Base-by-base conservation (phyloP, 1,140 invertebrate genomes). In the Pseudoatta argentina region DNA sequence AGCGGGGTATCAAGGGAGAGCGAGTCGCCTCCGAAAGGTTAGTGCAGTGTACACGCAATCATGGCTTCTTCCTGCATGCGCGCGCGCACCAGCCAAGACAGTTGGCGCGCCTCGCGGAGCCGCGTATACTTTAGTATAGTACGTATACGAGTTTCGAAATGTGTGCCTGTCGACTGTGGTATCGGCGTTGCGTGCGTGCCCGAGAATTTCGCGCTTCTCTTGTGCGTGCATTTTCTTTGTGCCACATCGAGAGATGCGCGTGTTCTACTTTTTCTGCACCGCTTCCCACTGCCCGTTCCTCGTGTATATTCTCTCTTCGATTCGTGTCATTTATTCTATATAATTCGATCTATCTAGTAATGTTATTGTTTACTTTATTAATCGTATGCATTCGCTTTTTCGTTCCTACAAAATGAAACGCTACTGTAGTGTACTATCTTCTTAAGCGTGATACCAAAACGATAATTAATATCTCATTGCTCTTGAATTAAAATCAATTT, bases 1-100 rank as follows among this genome's bases (percentile, higher is more conserved):
- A 57, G 24, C 12, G 30, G 71, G 59, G 86, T 79, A 89, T 55
- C 55, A 66, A 69, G 81, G 44, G 73, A 86, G 89, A 85, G 79
- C 87, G 87, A 88, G 78, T 85, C 91, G 91, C 91, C 85, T 92
- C 92, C 92, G 92, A 93, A 92, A 93, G 92, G 92, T 93, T 92
- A 92, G 92, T 92, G 55, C 53, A n/a, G 63, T 87, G 81, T 83
- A 87, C 63, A 81, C 66, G 39, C 66, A 69, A 77, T 69, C 53
- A 85, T 85, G 66, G 75, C 55, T 83, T 73, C 86, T 78, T 90
- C 85, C 85, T 88, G 78, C 66, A 48, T 85, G 88, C 77, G 79
- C 86, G 86, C 85, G 79, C 81, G 85, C 64, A 63, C 75, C 72
- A 90, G 71, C 86, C 82, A 76, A 86, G 88, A 87, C 73, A 83